Evolutionary conservation across 2,888 invertebrate species (phyloP), one percentile per base, ranked within the genome.

Genomic region (Eubasilissa splendida): DNA sequence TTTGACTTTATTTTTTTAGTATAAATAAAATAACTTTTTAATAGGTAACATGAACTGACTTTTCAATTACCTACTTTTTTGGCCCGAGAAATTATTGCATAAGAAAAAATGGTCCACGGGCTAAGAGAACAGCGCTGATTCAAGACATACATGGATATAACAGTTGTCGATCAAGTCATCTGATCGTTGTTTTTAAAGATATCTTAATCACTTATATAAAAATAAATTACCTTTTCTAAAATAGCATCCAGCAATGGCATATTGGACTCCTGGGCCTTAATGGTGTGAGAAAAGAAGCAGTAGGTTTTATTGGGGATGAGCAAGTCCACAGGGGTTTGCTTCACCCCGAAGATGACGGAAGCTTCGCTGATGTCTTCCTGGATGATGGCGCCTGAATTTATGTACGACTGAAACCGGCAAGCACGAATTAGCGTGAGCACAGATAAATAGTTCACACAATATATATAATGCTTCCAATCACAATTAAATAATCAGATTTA

Each of bases 241-340:
- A 99, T 95, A 4, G 98, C 97, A 88, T 99, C 99, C 84, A 99
- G 88, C 85, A 99, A 92, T 0, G 97, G 95, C 99, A 99, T 99
- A 87, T 99, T 99, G 60, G 95, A 95, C 86, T 98, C 98, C 88
- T 99, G 99, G 0, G 99, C 99, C 88, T 99, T 99, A 85, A 99
- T 99, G 0, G 99, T 99, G 88, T 99, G 99, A 0, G 99, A 99
- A 89, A 99, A 99, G 88, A 99, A 96, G 86, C 98, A 98, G 87
- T 99, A 99, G 0, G 99, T 99, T 89, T 98, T 99, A 86, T 98
- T 95, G 0, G 99, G 97, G 82, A 99, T 94, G 10, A 99, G 91
- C 60, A 96, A 93, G 86, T 98, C 98, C 9, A 97, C 93, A 0
- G 99, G 99, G 0, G 96, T 95, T 85, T 97, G 96, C 86, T 99